phyloP scores from a whole-genome alignment of 2,113 vertebrate species.

The Leptosomus discolor region DNA sequence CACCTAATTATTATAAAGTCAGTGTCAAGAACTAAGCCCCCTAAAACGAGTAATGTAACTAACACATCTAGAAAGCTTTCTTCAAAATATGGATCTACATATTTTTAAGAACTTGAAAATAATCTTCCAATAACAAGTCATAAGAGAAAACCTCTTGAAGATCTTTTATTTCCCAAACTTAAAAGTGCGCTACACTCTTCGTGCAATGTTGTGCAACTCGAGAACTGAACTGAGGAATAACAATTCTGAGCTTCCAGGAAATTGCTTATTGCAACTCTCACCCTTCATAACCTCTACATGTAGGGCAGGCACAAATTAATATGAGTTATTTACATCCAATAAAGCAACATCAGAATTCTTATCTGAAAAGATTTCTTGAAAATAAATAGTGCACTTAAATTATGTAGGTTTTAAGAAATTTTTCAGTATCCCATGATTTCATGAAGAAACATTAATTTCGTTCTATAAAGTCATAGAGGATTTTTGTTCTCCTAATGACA shows the following conservation, averaged over 20 bases:
- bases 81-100: not conserved
- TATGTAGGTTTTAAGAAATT: not conserved
- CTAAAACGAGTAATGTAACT: not conserved
- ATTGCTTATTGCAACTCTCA: not conserved
- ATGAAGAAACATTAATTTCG: not conserved
- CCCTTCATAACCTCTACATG: not conserved
- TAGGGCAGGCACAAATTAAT: constrained; percentile 27
- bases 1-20: not conserved
- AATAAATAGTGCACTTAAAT: constrained; percentile 11
- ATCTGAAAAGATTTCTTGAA: not conserved
- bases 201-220: not conserved
- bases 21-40: not conserved
- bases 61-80: not conserved
- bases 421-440: not conserved
- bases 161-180: not conserved
- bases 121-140: not conserved
- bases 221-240: not conserved
- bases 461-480: not conserved
- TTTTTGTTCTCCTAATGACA: not conserved
- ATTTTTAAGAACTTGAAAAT: constrained; percentile 24
- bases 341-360: not conserved
- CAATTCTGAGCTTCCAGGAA: not conserved
- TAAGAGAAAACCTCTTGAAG: not conserved
- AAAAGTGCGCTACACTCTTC: not conserved
- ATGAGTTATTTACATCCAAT: constrained; percentile 17